Percentiles rank a stretch among this genome's conserved stretches.
phyloP scores from a whole-genome alignment of 2,797 vertebrate genomes.

The Ciconia nigra region DNA sequence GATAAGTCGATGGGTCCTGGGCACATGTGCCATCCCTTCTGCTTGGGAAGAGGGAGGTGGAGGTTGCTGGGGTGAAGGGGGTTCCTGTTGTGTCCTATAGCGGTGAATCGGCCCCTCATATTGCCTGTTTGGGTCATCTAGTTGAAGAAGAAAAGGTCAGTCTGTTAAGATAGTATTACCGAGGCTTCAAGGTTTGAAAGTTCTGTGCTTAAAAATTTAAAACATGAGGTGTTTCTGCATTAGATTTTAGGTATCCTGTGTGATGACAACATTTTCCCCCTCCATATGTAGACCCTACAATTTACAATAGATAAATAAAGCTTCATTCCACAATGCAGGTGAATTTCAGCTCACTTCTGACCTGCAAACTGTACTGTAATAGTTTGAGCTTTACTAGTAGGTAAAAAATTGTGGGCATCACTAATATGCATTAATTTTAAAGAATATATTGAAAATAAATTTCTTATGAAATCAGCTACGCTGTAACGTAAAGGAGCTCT shows the following conservation, averaged over 20 bases:
- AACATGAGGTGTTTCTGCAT: background rate
- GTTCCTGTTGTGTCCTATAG: slow-evolving; percentile 82
- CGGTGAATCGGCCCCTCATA: slow-evolving; percentile 85
- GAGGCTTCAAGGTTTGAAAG: background rate
- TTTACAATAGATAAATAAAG: background rate
- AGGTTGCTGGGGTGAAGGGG: slow-evolving; percentile 80
- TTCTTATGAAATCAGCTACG: background rate
- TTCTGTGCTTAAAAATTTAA: background rate
- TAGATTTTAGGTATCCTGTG: background rate
- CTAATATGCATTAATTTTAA: background rate
- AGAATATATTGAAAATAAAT: background rate
- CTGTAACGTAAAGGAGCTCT: background rate
- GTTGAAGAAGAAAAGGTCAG: background rate
- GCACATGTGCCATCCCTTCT: slow-evolving; percentile 83
- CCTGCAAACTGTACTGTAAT: background rate
- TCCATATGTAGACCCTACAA: background rate
- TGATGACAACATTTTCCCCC: background rate
- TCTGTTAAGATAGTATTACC: background rate
- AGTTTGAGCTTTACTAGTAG: background rate
- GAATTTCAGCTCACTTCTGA: background rate
- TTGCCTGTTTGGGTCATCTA: slow-evolving; percentile 76
- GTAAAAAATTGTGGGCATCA: background rate
- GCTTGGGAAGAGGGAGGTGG: slow-evolving; percentile 77
- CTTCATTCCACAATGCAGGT: background rate
- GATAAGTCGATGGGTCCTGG: slow-evolving; percentile 93